Base-by-base conservation (phyloP, 1,140 invertebrate genomes). In the Ooceraea biroi region DNA sequence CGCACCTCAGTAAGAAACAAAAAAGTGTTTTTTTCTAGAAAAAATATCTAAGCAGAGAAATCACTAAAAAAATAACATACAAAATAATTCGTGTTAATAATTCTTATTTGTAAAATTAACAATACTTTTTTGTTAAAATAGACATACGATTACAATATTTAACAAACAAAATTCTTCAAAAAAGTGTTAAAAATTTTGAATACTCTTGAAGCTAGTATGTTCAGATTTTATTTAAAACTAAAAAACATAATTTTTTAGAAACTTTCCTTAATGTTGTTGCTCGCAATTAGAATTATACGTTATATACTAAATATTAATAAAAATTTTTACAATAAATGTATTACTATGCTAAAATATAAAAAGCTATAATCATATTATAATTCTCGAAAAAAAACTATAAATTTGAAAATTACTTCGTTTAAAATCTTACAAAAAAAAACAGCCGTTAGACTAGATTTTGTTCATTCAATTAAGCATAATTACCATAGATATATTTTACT, bases 381-480 rank as follows among this genome's bases (percentile, higher is more conserved):
- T 77, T 44, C 65, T 8, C 73, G 12, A 76, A 63, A 14, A 5
- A 27, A 12, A 74, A 36, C 55, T 55, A 55, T 19, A 55, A 55
- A 46, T 41, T n/a, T 48, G 19, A 66, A 44, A 57, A 50, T 50
- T 50, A 48, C 65, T 73, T 82, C 36, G 41, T 77, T 72, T 68
- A 65, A 78, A 69, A 65, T 55, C 48, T 72, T 76, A 80, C 8
- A 22, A 22, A 71, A 82, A n/a, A 22, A 69, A 88, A 89, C 88
- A 89, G 88, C 88, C 88, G 46, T 84, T 77, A 58, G 88, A 89
- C 88, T 89, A 89, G 88, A 89, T 86, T 86, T 44, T 50, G 66
- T 86, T 88, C 61, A 69, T 77, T 88, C 61, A 78, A 41, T 77
- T 55, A 66, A 61, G 22, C 61, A 25, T 55, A 22, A 48, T 44